Evolutionary conservation across 2,888 invertebrate genomes (phyloP), one percentile per base, ranked within the genome.

Genomic region (Leptinotarsa haldemani): DNA sequence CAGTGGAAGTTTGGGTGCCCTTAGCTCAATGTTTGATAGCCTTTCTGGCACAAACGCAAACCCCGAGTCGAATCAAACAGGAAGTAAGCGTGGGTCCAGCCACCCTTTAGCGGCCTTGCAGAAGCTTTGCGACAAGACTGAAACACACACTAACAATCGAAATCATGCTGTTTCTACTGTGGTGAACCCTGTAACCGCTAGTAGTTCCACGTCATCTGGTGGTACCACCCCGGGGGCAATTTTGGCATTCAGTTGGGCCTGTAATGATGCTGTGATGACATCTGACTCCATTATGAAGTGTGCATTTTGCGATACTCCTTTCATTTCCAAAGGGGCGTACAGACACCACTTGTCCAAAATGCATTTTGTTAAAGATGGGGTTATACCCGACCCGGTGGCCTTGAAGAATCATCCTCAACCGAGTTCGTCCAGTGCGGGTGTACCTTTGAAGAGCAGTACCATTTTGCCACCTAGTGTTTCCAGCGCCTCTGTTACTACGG

Each of bases 271-370:
- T 7, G 94, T 96, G 4, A 93, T 95, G 84, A 95, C 95, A 1
- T 91, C 92, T 15, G 95, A 96, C 84, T 94, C 95, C 46, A 94
- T 96, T 76, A 96, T 97, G 93, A 97, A 97, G 88, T 97, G 97
- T 88, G 96, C 97, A 70, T 94, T 96, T 85, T 97, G 97, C 89
- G 97, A 97, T 88, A 97, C 97, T 30, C 96, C 97, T 40, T 98
- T 98, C 87, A 96, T 97, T 81, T 97, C 98, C 56, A 98, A 97
- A 88, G 98, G 97, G 70, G 97, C 98, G 15, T 98, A 97, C 88
- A 92, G 98, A 83, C 98, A 98, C 88, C 98, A 98, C 85, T 89
- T 98, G 82, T 97, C 96, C 65, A 97, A 97, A 88, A 96, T 96
- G 93, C 97, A 97, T 87, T 97, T 97, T 86, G 95, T 97, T 74